These are phyloP conservation scores for Trichonephila inaurata DNA, from an alignment of 1,140 invertebrate species.

Conservation along the genomic window DNA sequence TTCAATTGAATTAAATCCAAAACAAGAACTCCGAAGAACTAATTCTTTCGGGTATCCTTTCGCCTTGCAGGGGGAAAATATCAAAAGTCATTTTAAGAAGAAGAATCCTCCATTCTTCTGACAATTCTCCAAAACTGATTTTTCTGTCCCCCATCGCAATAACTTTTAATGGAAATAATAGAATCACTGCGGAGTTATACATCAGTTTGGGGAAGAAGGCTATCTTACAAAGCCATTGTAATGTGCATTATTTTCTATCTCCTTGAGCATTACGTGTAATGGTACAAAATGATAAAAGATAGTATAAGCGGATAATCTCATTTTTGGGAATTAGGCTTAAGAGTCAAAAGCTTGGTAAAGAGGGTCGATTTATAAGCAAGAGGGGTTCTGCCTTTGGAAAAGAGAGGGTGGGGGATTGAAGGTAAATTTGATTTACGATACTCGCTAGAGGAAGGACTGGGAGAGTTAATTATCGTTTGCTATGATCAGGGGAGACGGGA, in stretches of 20 bases:
- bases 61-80: neutral
- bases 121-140: neutral
- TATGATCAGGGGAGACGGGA: neutral
- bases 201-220: neutral
- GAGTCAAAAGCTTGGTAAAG: neutral
- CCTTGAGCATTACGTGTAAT: neutral
- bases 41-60: neutral
- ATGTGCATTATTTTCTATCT: neutral
- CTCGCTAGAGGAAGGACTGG: neutral
- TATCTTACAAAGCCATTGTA: neutral
- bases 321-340: constrained; percentile 22
- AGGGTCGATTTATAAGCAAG: neutral
- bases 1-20: constrained; percentile 23
- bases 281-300: constrained; percentile 27
- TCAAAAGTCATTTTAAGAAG: neutral
- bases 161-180: neutral
- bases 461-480: constrained; percentile 24
- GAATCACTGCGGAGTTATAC: neutral
- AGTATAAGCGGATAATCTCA: constrained; percentile 13
- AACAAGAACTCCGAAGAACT: neutral
- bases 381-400: neutral
- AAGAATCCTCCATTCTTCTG: neutral
- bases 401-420: neutral
- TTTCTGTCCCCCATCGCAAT: neutral
- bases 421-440: constrained; percentile 23